Evolutionary conservation across 2,113 vertebrate species (phyloP).

Genomic region (Crotalus viridis): DNA sequence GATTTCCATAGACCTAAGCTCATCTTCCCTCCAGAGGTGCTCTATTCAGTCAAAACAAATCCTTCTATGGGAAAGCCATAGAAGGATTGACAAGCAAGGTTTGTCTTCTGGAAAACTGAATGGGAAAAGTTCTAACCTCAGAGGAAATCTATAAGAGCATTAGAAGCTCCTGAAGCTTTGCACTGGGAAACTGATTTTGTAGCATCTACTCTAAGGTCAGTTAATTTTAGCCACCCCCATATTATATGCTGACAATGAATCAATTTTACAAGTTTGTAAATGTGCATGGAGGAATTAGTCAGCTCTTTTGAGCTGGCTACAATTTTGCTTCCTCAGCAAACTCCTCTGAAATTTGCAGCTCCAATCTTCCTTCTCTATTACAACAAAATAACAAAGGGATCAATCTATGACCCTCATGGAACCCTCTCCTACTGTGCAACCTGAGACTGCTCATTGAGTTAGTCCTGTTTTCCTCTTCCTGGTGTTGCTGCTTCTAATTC

Average conservation of each 20-base stretch:
- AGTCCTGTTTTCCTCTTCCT: conserved; percentile 17
- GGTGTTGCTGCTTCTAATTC: conserved; percentile 6
- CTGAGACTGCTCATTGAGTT: conserved; percentile 35
- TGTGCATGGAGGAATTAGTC: conserved; percentile 16
- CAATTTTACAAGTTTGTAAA: conserved; percentile 14
- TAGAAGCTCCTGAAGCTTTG: not conserved
- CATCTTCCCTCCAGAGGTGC: not conserved
- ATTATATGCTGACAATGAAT: conserved; percentile 9
- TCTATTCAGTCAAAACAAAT: not conserved
- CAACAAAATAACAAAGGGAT: conserved; percentile 20
- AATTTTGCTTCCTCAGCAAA: conserved; percentile 54
- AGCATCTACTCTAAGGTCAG: not conserved
- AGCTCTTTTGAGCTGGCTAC: conserved; percentile 25
- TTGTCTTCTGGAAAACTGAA: not conserved
- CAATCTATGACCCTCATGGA: conserved; percentile 6
- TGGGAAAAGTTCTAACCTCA: not conserved
- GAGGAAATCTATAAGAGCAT: not conserved
- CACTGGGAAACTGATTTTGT: not conserved
- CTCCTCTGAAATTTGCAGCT: conserved; percentile 20
- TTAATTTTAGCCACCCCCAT: not conserved
- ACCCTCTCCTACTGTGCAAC: conserved; percentile 32
- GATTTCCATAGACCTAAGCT: not conserved
- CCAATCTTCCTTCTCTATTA: conserved; percentile 32
- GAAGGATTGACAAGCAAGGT: not conserved
- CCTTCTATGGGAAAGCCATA: not conserved